phyloP scores from a whole-genome alignment of 2,113 vertebrate species.

The Sylvia atricapilla region DNA sequence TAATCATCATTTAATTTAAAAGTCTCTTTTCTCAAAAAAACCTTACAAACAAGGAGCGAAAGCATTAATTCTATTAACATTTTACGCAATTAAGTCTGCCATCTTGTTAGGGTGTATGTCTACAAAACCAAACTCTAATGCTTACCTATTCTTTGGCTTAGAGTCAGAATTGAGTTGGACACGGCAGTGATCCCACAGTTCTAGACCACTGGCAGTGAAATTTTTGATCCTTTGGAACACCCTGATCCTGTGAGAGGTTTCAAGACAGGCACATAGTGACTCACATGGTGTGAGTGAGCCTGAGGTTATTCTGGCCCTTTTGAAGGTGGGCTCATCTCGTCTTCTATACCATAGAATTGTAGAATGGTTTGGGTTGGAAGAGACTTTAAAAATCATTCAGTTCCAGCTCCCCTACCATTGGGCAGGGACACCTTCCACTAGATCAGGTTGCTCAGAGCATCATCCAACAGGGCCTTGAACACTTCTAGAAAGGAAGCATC shows the following conservation, averaged over 20 bases:
- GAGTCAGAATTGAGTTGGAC: background rate
- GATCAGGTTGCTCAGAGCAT: background rate
- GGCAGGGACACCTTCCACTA: background rate
- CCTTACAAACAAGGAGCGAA: background rate
- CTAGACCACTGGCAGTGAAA: background rate
- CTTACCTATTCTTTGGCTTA: background rate
- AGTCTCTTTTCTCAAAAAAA: background rate
- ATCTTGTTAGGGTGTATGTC: background rate
- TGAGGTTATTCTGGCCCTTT: background rate
- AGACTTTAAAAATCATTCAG: background rate
- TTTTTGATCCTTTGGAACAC: background rate
- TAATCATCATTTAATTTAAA: background rate
- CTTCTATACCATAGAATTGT: background rate
- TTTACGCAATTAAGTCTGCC: background rate
- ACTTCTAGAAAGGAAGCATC: too few species aligned
- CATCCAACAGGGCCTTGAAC: too few species aligned
- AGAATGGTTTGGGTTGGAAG: background rate
- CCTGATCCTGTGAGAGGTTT: background rate
- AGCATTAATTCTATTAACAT: background rate
- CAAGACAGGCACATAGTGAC: rapidly evolving
- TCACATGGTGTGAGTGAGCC: background rate
- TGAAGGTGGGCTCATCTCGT: background rate
- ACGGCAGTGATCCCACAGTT: background rate
- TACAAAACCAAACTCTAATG: background rate
- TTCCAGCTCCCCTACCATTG: background rate